phyloP scores from a whole-genome alignment of 2,888 invertebrate genomes.

The Drosophila leonis region DNA sequence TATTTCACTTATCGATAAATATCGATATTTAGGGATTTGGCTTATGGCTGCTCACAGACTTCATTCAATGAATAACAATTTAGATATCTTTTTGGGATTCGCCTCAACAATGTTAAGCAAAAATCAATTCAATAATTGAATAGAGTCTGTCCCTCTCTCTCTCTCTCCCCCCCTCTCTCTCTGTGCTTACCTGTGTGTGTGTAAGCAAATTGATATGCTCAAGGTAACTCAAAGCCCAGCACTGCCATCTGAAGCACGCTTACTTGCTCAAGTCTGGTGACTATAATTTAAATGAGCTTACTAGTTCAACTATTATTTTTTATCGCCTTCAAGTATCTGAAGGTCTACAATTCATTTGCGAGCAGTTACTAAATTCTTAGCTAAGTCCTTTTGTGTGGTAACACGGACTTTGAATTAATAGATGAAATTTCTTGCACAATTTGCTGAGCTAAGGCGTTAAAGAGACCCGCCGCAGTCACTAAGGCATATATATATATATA shows the following conservation, averaged over 20 bases:
- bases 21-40: neutral
- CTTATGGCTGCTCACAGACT: neutral
- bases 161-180: too few relatives aligned
- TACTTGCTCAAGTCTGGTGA: neutral
- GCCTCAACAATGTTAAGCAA: neutral
- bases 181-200: neutral
- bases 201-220: neutral
- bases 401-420: slow-evolving; percentile 6
- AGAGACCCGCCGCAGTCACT: slow-evolving; percentile 25
- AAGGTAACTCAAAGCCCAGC: neutral
- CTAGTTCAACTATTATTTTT: neutral
- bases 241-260: neutral
- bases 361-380: neutral
- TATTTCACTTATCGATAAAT: neutral
- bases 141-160: neutral
- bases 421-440: slow-evolving; percentile 20
- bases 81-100: neutral
- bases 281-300: neutral
- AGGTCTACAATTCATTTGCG: neutral
- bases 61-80: neutral
- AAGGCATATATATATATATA: slow-evolving; percentile 3
- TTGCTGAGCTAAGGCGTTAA: slow-evolving; percentile 37
- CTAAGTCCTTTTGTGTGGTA: neutral
- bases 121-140: slow-evolving; percentile 12
- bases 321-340: neutral